Evolutionary conservation across 92 coral and sea anemone species (phyloP), one percentile per base, ranked within the genome.

Genomic region (Porites divaricata): DNA sequence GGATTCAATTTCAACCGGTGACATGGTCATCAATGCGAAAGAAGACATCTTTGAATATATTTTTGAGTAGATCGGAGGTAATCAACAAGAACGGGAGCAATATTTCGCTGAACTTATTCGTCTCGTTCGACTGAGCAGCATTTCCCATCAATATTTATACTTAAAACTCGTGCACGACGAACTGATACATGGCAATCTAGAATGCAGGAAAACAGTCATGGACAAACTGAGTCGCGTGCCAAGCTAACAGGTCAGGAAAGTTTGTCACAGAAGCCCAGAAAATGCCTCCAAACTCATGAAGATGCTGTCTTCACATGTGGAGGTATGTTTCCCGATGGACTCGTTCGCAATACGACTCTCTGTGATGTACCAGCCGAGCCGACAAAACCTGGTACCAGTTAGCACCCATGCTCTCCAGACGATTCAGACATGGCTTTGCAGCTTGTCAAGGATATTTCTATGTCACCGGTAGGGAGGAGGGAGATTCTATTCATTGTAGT

Each of bases 1-100:
- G 80, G 93, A 92, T 78, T 71, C 94, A 62, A 89, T 94, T 45
- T 82, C 99, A 4, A 90, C 92, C 16, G 98, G 94, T 63, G 96
- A 87, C 51, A 78, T 96, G 2, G 90, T 94, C 21, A 77, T 92
- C n/a, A 72, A 80, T 16, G 80, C 89, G 19, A 98, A 96, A 70
- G 99, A 94, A 73, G 98, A 96, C 21, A 80, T 96, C 51, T 93
- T 94, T 72, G 98, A 94, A 48, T 88, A 92, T 15, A 83, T 96
- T 20, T 50, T 96, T 26, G 88, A 88, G 51, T 96, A 98, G 99
- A 87, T 94, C 51, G 72, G 54, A 23, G 87, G 88, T 52, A 95
- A 92, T 51, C 90, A 79, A n/a, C 85, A 67, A 35, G 79, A 73
- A 65, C 88, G 98, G 62, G 93, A 92, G 73, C 74, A 84, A 57